A percentile compares a stretch with the other conserved stretches of the same genome.
Conservation (phyloP, 2,888 invertebrate genomes). For the Malthinus flaveolus region DNA sequence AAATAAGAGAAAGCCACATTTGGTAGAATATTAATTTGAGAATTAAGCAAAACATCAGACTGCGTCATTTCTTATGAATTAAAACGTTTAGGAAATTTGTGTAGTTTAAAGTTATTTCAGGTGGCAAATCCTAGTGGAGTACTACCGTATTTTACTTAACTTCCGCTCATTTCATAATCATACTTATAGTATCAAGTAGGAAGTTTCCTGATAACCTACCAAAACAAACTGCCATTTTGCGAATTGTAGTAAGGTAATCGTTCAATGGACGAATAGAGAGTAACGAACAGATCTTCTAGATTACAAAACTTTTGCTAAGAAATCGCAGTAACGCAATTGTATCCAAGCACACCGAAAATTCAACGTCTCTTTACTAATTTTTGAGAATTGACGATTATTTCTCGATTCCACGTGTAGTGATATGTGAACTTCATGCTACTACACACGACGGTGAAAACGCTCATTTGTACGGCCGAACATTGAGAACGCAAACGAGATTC, state of each 20-base stretch:
- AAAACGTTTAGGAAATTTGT: too few relatives aligned
- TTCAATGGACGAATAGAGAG: too few relatives aligned
- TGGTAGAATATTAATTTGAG: too few relatives aligned
- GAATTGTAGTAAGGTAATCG: neutral
- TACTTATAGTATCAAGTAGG: too few relatives aligned
- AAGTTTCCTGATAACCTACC: neutral
- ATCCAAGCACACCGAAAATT: slow-evolving; percentile 40
- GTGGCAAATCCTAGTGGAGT: too few relatives aligned
- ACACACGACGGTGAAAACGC: slow-evolving; percentile 47
- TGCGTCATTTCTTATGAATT: too few relatives aligned
- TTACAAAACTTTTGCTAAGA: neutral
- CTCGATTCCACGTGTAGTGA: slow-evolving; percentile 90
- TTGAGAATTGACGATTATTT: slow-evolving; percentile 90
- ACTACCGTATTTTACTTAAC: too few relatives aligned
- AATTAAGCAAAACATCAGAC: too few relatives aligned
- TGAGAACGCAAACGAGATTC: slow-evolving; percentile 33
- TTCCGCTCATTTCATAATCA: too few relatives aligned
- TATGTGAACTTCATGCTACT: slow-evolving; percentile 76
- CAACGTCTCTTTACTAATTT: slow-evolving; percentile 93
- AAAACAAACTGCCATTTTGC: slow-evolving; percentile 1
- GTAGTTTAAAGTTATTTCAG: too few relatives aligned
- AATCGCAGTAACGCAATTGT: neutral
- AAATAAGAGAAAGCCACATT: too few relatives aligned
- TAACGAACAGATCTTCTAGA: neutral
- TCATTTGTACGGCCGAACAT: slow-evolving; percentile 52